These are phyloP conservation scores for Meles meles DNA, from an alignment of 2,113 vertebrate species.

Conservation along the genomic window DNA sequence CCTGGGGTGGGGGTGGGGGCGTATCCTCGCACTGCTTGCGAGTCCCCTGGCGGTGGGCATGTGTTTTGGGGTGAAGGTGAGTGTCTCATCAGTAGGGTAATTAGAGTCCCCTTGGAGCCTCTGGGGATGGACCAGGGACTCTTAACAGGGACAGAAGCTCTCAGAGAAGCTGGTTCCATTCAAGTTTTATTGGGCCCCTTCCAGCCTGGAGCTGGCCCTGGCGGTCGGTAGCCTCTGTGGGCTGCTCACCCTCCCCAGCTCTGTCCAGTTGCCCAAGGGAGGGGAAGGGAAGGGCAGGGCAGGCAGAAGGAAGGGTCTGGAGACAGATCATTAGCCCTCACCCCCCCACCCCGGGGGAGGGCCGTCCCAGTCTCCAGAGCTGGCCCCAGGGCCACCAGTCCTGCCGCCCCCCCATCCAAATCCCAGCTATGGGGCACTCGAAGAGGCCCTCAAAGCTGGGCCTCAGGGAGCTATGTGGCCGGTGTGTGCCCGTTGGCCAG, in stretches of 20 bases:
- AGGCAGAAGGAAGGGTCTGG: not conserved
- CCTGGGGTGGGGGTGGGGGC: not conserved
- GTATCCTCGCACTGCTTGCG: fast-evolving
- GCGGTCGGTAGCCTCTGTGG: not conserved
- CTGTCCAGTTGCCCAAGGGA: not conserved
- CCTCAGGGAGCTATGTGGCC: constrained; percentile 50
- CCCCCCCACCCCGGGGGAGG: not conserved
- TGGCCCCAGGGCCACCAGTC: not conserved
- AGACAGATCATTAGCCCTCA: constrained; percentile 40
- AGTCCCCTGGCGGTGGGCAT: not conserved
- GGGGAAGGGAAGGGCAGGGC: not conserved
- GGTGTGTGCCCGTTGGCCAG: constrained; percentile 59
- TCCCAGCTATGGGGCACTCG: not conserved
- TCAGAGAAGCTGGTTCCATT: constrained; percentile 18
- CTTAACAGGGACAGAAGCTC: not conserved
- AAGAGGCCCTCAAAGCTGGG: not conserved
- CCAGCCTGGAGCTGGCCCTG: not conserved
- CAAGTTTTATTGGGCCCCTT: constrained; percentile 54
- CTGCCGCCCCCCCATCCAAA: not conserved
- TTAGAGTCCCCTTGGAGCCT: not conserved
- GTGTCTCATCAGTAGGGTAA: not conserved
- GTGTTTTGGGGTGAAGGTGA: not conserved
- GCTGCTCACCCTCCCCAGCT: not conserved
- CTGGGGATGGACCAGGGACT: not conserved
- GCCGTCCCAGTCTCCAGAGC: constrained; percentile 13